Conservation (phyloP, 2,888 invertebrate genomes). For the Chaetogeoica ovagalla region DNA sequence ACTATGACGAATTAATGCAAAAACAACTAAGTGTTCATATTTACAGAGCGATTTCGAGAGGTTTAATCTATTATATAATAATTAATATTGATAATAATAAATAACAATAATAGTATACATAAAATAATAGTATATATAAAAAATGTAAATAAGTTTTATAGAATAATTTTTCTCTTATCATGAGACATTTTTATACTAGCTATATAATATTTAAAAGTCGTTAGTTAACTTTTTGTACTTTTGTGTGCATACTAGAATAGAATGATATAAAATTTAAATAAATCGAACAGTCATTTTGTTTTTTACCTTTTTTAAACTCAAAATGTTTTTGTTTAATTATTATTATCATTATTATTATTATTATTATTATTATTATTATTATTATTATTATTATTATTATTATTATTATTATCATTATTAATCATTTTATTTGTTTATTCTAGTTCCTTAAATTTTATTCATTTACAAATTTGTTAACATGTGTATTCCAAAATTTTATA, state of each 20-base stretch:
- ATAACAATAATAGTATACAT: too few species aligned
- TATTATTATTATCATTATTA: constrained; percentile 24
- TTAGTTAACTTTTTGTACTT: constrained; percentile 46
- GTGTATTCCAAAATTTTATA: constrained; percentile 48
- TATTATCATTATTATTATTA: constrained; percentile 33
- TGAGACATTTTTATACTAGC: constrained; percentile 38
- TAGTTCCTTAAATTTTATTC: constrained; percentile 48
- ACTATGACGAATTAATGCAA: constrained; percentile 40
- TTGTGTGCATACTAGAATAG: constrained; percentile 39
- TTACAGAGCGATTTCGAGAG: constrained; percentile 52
- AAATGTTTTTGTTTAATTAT: constrained; percentile 14
- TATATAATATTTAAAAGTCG: constrained; percentile 22
- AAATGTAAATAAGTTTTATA: constrained; percentile 34
- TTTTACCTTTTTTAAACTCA: constrained; percentile 40
- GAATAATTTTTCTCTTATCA: constrained; percentile 34
- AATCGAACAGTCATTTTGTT: constrained; percentile 36
- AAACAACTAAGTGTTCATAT: constrained; percentile 47
- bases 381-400: constrained; percentile 14
- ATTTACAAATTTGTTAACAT: constrained; percentile 50
- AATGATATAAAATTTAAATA: constrained; percentile 10
- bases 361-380: constrained; percentile 30
- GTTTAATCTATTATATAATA: constrained; percentile 40
- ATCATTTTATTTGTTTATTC: constrained; percentile 38
- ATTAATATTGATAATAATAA: constrained; percentile 4
- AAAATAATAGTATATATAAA: too few species aligned